Conservation (phyloP, 2,888 invertebrate species). For the Xiphydria camelus region DNA sequence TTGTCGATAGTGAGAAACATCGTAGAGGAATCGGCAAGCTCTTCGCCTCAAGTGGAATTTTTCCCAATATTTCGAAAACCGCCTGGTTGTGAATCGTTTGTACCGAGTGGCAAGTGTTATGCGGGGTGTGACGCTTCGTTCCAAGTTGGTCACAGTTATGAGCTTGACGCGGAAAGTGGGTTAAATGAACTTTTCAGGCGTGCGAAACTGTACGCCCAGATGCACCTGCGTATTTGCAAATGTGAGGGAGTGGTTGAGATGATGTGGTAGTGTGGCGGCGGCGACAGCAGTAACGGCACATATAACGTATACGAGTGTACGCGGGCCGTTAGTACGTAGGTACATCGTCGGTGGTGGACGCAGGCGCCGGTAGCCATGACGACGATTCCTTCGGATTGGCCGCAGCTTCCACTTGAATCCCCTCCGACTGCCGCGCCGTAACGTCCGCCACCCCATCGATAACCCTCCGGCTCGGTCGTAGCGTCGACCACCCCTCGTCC, state of each 20-base stretch:
- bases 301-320: conserved; percentile 4
- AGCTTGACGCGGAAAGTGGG: conserved; percentile 44
- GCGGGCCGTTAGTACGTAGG: conserved; percentile 4
- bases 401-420: conserved; percentile 52
- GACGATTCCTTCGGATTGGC: conserved; percentile 58
- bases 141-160: conserved; percentile 43
- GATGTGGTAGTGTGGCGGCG: background rate
- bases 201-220: conserved; percentile 10
- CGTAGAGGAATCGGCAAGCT: too few species aligned
- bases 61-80: too few species aligned
- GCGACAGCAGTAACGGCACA: conserved; percentile 10
- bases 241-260: background rate
- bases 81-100: too few species aligned
- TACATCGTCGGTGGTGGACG: conserved; percentile 33
- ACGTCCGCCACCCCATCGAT: conserved; percentile 51
- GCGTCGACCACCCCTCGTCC: conserved; percentile 24
- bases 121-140: conserved; percentile 21
- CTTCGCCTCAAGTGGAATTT: too few species aligned
- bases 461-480: conserved; percentile 37
- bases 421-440: conserved; percentile 41
- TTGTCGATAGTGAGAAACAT: too few species aligned
- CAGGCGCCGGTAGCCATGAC: conserved; percentile 56
- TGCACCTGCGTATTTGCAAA: conserved; percentile 9
- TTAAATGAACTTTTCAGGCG: conserved; percentile 43
- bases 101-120: conserved; percentile 2